Conservation (phyloP, 2,888 invertebrate genomes). For the Hololepta plana region DNA sequence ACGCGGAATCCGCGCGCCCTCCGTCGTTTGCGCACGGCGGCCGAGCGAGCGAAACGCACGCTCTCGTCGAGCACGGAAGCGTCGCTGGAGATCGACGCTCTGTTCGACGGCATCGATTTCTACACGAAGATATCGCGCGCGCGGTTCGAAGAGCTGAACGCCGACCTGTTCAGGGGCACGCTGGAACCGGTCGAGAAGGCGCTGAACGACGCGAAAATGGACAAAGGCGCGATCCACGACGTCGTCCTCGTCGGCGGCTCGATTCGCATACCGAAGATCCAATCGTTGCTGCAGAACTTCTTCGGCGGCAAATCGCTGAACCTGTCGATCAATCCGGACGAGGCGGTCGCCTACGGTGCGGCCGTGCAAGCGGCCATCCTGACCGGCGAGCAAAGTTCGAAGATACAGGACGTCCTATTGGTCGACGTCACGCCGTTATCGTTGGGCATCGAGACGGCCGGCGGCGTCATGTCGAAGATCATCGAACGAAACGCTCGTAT, state of each 20-base stretch:
- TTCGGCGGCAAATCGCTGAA: constrained; percentile 57
- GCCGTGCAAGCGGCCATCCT: constrained; percentile 58
- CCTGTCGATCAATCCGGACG: constrained; percentile 62
- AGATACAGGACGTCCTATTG: constrained; percentile 38
- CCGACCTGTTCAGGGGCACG: constrained; percentile 53
- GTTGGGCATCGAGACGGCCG: constrained; percentile 32
- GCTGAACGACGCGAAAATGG: constrained; percentile 56
- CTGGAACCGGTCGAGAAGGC: constrained; percentile 65
- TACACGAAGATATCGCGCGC: constrained; percentile 59
- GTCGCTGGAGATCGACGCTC: constrained; percentile 30
- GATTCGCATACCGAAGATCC: constrained; percentile 64
- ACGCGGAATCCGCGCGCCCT: constrained; percentile 26
- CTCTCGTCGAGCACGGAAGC: constrained; percentile 30
- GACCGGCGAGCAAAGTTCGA: constrained; percentile 39
- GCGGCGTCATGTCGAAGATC: constrained; percentile 41
- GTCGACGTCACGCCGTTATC: constrained; percentile 36
- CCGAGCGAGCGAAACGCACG: constrained; percentile 31
- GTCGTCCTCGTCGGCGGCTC: constrained; percentile 72
- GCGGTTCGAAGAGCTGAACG: constrained; percentile 57
- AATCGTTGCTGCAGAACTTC: constrained; percentile 53
- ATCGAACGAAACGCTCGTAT: constrained; percentile 53
- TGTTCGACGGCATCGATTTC: constrained; percentile 31
- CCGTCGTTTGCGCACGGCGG: constrained; percentile 30
- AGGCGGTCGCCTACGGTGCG: constrained; percentile 65
- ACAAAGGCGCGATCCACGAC: constrained; percentile 56